Base-by-base conservation (phyloP, 2,888 invertebrate species). In the Lasioglossum leucozonium region DNA sequence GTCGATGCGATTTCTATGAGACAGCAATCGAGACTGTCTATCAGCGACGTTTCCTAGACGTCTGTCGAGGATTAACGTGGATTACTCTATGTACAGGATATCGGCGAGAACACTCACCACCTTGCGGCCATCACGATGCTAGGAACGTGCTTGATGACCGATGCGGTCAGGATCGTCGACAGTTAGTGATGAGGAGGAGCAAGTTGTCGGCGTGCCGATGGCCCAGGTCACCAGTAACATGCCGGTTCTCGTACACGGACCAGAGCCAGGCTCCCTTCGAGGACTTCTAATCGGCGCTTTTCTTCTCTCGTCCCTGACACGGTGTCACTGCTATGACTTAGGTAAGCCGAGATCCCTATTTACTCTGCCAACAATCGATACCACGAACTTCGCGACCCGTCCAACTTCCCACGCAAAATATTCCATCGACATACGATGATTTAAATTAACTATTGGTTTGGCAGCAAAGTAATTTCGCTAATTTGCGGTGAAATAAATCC, bases 141-240 rank as follows among this genome's bases (percentile, higher is more conserved):
- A 86, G 89, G 90, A 89, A 91, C 90, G 87, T 90, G 90, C 88
- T 87, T 87, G 88, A 90, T 89, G 89, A 86, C 89, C 91, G 86
- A 87, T 86, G 87, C 84, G 88, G 87, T 91, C 87, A 80, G 86
- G 86, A 82, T 87, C 88, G 87, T 80, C 88, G 86, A 89, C 90
- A 91, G 91, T 91, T 91, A 91, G 90, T 92, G 93, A 93, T 91
- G 94, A 93, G 94, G 94, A 93, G 94, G 92, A 91, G 88, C 90
- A 89, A 91, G 91, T 92, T 90, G 90, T 91, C 88, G 92, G 89
- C 90, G 91, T 91, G 88, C 92, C 92, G 89, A 91, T 91, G 90
- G 90, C 90, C 90, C 85, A 89, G 91, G 89, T 90, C 91, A 87
- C 90, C 91, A 91, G 91, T 92, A 94, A 93, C 92, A 94, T 94